A percentile compares a stretch with the other conserved stretches of the same genome.
These are phyloP conservation scores for Heliconius cydno DNA, from an alignment of 2,888 invertebrate species.

Conservation along the genomic window DNA sequence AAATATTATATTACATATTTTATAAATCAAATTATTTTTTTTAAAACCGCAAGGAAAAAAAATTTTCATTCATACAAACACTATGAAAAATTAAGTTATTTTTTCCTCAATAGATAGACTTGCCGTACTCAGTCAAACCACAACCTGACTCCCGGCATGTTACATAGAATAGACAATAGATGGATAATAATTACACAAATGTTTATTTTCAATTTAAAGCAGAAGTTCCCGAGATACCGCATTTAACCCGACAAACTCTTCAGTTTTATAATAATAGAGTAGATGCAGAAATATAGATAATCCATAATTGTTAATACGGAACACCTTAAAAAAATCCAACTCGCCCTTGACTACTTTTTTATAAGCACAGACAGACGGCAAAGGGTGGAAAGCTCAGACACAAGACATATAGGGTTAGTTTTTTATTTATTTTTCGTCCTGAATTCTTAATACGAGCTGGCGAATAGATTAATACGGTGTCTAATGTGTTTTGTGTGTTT, in stretches of 20 bases:
- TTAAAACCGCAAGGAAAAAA: no score
- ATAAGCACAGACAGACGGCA: constrained; percentile 27
- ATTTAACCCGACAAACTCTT: background rate
- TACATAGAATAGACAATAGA: no score
- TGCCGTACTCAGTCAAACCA: no score
- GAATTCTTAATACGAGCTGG: constrained; percentile 41
- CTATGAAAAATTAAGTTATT: no score
- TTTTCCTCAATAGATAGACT: no score
- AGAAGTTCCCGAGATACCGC: background rate
- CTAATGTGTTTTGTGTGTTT: constrained; percentile 43
- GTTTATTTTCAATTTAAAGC: background rate
- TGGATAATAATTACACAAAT: no score
- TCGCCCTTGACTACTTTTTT: background rate
- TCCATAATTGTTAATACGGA: background rate
- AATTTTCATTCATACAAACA: no score
- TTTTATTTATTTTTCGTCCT: constrained; percentile 35
- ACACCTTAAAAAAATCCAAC: background rate
- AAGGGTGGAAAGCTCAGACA: constrained; percentile 31
- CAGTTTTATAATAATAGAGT: no score
- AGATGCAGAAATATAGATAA: no score
- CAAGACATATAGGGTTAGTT: constrained; percentile 30
- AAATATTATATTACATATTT: no score
- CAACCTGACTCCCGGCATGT: no score
- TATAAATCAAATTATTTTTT: no score
- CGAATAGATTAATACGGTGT: constrained; percentile 40